Evolutionary conservation across 2,888 invertebrate genomes (phyloP).

Genomic region (Acleris holmiana): DNA sequence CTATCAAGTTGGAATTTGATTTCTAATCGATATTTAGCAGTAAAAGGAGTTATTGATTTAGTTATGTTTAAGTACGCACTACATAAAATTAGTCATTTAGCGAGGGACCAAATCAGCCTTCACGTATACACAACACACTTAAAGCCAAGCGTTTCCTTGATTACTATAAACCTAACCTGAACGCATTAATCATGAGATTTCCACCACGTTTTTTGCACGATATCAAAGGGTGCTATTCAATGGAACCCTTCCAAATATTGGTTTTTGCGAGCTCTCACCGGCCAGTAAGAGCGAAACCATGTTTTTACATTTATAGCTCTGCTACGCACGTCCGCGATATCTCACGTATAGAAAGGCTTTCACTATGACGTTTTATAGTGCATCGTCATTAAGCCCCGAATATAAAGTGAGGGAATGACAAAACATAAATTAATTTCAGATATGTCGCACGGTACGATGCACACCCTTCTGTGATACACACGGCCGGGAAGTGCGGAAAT

Average conservation of each 20-base stretch:
- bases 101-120: background rate
- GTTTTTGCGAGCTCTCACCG: slow-evolving; percentile 73
- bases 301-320: slow-evolving; percentile 74
- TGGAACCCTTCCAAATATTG: slow-evolving; percentile 81
- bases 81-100: background rate
- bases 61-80: no score
- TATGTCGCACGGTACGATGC: slow-evolving; percentile 79
- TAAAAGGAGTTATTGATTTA: no score
- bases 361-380: slow-evolving; percentile 75
- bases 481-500: slow-evolving; percentile 26
- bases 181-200: slow-evolving; percentile 79
- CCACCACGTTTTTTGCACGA: slow-evolving; percentile 66
- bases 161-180: slow-evolving; percentile 47
- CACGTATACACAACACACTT: background rate
- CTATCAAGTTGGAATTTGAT: no score
- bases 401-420: slow-evolving; percentile 83
- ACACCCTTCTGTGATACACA: slow-evolving; percentile 57
- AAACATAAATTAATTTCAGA: slow-evolving; percentile 84
- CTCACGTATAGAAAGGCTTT: slow-evolving; percentile 66
- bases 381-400: slow-evolving; percentile 78
- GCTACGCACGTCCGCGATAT: slow-evolving; percentile 70
- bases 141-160: slow-evolving; percentile 19
- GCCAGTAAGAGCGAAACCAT: slow-evolving; percentile 82
- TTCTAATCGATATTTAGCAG: no score
- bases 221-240: slow-evolving; percentile 76